Evolutionary conservation across 2,113 vertebrate species (phyloP), one percentile per base, ranked within the genome.

Genomic region (Nasalis larvatus): DNA sequence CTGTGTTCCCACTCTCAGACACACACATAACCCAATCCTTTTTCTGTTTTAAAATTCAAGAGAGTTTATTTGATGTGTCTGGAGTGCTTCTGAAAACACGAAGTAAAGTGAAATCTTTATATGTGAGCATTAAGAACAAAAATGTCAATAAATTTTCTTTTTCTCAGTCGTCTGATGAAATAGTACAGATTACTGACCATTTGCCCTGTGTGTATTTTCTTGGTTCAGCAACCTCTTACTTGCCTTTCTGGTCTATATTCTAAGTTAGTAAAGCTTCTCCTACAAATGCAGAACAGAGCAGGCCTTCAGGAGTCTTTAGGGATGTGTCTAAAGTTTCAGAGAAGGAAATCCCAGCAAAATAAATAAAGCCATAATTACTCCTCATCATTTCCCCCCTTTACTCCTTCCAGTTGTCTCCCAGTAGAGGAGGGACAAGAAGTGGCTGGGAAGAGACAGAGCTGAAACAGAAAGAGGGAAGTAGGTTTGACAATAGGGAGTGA

Each of bases 11-110:
- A 73, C 85, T 89, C 37, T 12, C 35, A 93, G 47, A 69, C 56
- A 63, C 56, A 82, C 45, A 71, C 6, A 47, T 42, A 47, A 8
- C 25, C 12, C 47, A 73, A 8, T 94, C 4, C n/a, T 85, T 69
- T 96, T 96, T 81, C 71, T 95, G 0, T 93, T 91, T 93, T 94
- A 89, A 96, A 96, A 49, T 91, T 91, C 63, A 77, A 14, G n/a
- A 85, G 84, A 85, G 49, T 91, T 96, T 96, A 60, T 95, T 94
- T 73, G 27, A 52, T 58, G 66, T 71, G 42, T 94, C 90, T 94
- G 78, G 42, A 91, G 69, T 95, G 56, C 85, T 94, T 96, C 78
- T 91, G 37, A 88, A 95, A 94, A 69, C 56, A 96, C 3, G 1
- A 91, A 42, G 49, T 94, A 81, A 97, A 94, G 56, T 82, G 56